phyloP scores from a whole-genome alignment of 2,797 vertebrate genomes.

The Pseudochirops corinnae region DNA sequence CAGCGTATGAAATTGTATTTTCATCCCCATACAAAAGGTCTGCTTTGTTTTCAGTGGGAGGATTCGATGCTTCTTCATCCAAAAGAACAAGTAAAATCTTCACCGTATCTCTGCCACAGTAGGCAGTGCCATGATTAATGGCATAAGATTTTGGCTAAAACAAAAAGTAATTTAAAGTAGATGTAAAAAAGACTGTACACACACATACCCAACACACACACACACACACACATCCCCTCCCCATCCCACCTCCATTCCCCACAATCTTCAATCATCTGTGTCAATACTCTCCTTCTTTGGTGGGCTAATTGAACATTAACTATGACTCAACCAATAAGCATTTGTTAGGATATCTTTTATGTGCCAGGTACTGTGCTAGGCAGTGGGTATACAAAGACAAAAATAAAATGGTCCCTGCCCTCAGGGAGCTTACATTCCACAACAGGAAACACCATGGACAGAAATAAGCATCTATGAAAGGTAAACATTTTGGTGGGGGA shows the following conservation, averaged over 20 bases:
- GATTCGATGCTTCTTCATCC: constrained; percentile 91
- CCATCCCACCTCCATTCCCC: background rate
- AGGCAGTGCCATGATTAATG: constrained; percentile 94
- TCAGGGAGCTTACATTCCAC: background rate
- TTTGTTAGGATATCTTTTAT: background rate
- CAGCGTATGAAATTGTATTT: constrained; percentile 78
- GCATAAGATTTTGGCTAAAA: constrained; percentile 91
- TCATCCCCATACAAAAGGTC: constrained; percentile 89
- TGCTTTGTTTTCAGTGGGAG: constrained; percentile 90
- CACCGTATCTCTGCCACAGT: constrained; percentile 92
- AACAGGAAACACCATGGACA: background rate
- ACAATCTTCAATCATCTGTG: constrained; percentile 31
- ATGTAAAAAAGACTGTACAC: constrained; percentile 7
- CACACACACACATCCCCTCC: background rate
- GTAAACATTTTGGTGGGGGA: background rate
- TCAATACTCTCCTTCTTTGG: background rate
- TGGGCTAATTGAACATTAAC: constrained; percentile 34
- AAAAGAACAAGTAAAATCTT: constrained; percentile 91
- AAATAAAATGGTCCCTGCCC: background rate
- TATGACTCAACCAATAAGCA: background rate
- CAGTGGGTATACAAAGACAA: background rate
- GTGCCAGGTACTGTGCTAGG: background rate
- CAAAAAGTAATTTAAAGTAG: constrained; percentile 67
- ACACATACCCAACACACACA: background rate
- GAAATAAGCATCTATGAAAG: background rate